These are phyloP conservation scores for Botrylloides violaceus DNA, from an alignment of 23 tunicate genomes.

Conservation along the genomic window DNA sequence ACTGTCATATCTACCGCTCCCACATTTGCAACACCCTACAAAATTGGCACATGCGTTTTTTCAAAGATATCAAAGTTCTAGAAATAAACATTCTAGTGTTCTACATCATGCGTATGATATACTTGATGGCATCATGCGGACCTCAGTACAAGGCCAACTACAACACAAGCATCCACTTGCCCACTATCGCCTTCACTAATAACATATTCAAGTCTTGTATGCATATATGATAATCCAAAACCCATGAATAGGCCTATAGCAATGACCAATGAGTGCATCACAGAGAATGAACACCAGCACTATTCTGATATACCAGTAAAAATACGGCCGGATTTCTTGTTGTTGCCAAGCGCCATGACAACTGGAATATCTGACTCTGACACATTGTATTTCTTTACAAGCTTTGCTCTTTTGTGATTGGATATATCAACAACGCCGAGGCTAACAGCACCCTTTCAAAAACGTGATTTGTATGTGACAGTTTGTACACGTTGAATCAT, in stretches of 20 bases:
- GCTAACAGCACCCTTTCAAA: conserved; percentile 56
- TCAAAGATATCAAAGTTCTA: too few relatives aligned
- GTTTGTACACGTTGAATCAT: background rate
- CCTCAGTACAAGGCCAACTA: too few relatives aligned
- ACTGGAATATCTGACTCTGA: conserved; percentile 28
- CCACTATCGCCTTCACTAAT: too few relatives aligned
- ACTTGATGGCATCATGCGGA: too few relatives aligned
- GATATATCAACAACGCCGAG: conserved; percentile 43
- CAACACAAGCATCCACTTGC: too few relatives aligned
- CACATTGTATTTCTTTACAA: conserved; percentile 42
- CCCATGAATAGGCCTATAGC: too few relatives aligned
- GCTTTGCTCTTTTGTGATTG: conserved; percentile 24
- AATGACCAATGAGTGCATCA: too few relatives aligned
- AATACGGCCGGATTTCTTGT: conserved; percentile 28
- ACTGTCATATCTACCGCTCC: conserved; percentile 92
- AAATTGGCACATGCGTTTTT: conserved; percentile 4
- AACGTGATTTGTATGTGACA: background rate
- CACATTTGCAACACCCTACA: conserved; percentile 90
- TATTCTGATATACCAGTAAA: conserved; percentile 61
- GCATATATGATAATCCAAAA: too few relatives aligned
- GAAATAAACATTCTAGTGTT: too few relatives aligned
- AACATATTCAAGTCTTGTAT: too few relatives aligned
- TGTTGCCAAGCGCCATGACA: conserved; percentile 47
- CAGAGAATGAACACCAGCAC: too few relatives aligned
- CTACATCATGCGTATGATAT: too few relatives aligned